A percentile compares a stretch with the other conserved stretches of the same genome.
phyloP scores from a whole-genome alignment of 2,888 invertebrate genomes.

The Eilema depressum region DNA sequence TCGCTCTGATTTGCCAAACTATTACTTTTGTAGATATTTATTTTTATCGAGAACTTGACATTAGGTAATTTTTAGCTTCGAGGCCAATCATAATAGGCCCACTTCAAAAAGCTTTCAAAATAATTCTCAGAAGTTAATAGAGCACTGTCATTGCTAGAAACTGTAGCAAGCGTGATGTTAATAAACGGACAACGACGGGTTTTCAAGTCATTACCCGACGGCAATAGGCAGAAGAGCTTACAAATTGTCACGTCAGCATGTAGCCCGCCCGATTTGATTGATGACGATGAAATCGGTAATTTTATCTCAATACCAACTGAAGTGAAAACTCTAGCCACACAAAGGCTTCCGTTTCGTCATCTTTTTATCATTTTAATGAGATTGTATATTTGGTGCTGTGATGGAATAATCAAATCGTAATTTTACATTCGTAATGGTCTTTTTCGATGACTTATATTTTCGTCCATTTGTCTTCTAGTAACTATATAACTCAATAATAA shows the following conservation, averaged over 20 bases:
- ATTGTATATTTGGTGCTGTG: constrained; percentile 31
- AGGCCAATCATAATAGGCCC: not conserved
- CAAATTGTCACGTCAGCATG: constrained; percentile 62
- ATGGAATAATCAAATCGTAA: constrained; percentile 41
- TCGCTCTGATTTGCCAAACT: too few relatives aligned
- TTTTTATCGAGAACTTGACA: not conserved
- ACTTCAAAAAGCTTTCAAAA: not conserved
- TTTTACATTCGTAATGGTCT: constrained; percentile 45
- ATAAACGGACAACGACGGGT: constrained; percentile 24
- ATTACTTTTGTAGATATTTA: too few relatives aligned
- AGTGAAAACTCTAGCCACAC: constrained; percentile 47
- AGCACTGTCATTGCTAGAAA: not conserved
- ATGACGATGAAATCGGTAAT: constrained; percentile 69
- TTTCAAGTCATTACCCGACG: constrained; percentile 56
- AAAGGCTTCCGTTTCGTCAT: constrained; percentile 45
- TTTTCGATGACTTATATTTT: constrained; percentile 11
- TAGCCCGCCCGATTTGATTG: constrained; percentile 62
- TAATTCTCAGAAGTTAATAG: not conserved
- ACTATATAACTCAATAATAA: constrained; percentile 4
- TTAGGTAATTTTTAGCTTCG: not conserved
- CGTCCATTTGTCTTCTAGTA: not conserved
- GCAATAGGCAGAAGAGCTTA: constrained; percentile 52
- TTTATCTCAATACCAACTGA: constrained; percentile 61
- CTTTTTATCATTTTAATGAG: constrained; percentile 36
- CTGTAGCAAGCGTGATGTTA: constrained; percentile 2